Percentiles rank a stretch among this genome's conserved stretches.
These are phyloP conservation scores for Hippocampus barbouri DNA, from an alignment of 2,113 vertebrate genomes.

Conservation along the genomic window DNA sequence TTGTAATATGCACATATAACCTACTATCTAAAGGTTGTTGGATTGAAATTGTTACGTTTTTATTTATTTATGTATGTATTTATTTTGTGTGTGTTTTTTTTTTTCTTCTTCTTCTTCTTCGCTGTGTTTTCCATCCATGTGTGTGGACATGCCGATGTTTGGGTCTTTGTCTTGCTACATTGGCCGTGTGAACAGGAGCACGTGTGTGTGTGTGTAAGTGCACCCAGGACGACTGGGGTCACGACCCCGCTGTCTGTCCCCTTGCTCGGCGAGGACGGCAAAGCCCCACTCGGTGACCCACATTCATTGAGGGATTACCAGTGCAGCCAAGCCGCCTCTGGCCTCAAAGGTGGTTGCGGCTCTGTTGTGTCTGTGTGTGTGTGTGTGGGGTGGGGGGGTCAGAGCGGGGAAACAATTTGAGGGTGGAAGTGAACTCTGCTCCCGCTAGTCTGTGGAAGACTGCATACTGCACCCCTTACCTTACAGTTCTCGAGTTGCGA, in stretches of 20 bases:
- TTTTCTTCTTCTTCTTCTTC: constrained; percentile 4
- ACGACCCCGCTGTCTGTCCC: constrained; percentile 58
- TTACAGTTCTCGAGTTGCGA: constrained; percentile 36
- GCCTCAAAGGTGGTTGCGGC: constrained; percentile 31
- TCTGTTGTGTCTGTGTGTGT: too few species aligned
- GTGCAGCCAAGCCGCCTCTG: constrained; percentile 44
- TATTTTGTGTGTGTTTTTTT: background rate
- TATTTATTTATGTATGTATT: too few species aligned
- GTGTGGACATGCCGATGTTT: constrained; percentile 2
- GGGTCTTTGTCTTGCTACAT: constrained; percentile 24
- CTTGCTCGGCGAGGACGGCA: constrained; percentile 57
- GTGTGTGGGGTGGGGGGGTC: background rate
- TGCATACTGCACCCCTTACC: constrained; percentile 11
- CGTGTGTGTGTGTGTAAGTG: background rate
- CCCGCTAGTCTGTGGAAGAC: constrained; percentile 21
- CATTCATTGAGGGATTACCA: constrained; percentile 64
- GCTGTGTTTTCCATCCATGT: constrained; percentile 24
- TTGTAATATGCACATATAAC: too few species aligned
- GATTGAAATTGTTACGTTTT: too few species aligned
- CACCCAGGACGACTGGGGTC: constrained; percentile 35
- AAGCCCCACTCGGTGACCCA: constrained; percentile 64
- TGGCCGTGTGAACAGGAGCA: constrained; percentile 5
- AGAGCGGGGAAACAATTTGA: background rate
- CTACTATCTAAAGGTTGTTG: too few species aligned
- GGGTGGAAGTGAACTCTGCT: constrained; percentile 27